Evolutionary conservation across 2,888 invertebrate genomes (phyloP).

Genomic region (Leptothorax acervorum): DNA sequence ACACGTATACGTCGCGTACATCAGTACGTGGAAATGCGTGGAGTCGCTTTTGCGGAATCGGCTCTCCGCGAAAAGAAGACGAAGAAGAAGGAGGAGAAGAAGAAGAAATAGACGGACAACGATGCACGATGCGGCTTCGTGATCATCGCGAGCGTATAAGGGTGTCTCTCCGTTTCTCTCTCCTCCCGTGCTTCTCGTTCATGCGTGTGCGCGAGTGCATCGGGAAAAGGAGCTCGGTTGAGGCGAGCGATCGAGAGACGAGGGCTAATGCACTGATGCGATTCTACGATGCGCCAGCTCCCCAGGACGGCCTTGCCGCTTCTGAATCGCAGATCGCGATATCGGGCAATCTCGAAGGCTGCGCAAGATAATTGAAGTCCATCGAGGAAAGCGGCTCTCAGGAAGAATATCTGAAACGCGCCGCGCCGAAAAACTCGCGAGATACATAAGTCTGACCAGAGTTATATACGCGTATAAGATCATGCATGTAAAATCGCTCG

Average conservation of each 20-base stretch:
- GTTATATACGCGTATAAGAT: background rate
- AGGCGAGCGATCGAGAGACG: background rate
- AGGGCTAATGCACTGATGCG: slow-evolving; percentile 27
- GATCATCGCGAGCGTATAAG: slow-evolving; percentile 49
- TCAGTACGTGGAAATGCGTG: slow-evolving; percentile 64
- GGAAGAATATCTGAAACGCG: slow-evolving; percentile 10
- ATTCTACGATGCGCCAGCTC: slow-evolving; percentile 26
- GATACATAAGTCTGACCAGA: background rate
- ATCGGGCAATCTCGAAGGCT: slow-evolving; percentile 44
- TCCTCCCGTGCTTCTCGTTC: background rate
- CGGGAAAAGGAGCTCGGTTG: slow-evolving; percentile 11
- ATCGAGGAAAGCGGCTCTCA: background rate
- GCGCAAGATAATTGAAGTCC: slow-evolving; percentile 45
- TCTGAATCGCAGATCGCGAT: slow-evolving; percentile 52
- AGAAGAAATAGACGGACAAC: slow-evolving; percentile 16
- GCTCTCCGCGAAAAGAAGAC: slow-evolving; percentile 59
- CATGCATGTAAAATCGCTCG: background rate
- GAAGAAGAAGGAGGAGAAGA: slow-evolving; percentile 47
- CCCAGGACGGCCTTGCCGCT: slow-evolving; percentile 22
- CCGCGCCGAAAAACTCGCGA: background rate
- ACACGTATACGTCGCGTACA: slow-evolving; percentile 14
- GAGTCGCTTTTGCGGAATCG: slow-evolving; percentile 70
- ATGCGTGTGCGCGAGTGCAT: background rate
- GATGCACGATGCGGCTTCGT: slow-evolving; percentile 28
- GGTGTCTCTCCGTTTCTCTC: background rate